Percentiles rank a stretch among this genome's conserved stretches.
phyloP scores from a whole-genome alignment of 2,888 invertebrate species.

The Tenthredo livida region DNA sequence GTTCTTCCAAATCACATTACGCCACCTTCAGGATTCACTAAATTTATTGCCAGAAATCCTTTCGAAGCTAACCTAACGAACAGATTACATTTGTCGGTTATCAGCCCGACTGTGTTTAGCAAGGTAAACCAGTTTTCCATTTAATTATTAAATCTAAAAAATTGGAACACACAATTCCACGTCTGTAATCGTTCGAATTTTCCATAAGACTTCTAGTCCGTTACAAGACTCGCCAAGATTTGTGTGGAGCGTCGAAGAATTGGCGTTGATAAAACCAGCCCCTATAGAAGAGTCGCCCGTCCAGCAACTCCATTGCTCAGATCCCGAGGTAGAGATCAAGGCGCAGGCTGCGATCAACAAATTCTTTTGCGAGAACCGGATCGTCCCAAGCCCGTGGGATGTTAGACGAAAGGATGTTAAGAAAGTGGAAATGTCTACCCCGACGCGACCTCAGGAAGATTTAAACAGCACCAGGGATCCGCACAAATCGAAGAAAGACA shows the following conservation, averaged over 20 bases:
- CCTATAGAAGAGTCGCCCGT: conserved; percentile 84
- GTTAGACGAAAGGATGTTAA: conserved; percentile 59
- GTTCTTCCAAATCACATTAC: conserved; percentile 78
- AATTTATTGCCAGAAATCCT: conserved; percentile 82
- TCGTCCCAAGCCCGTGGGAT: conserved; percentile 82
- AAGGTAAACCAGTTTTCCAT: conserved; percentile 11
- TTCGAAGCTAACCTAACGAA: conserved; percentile 85
- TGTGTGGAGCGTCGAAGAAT: conserved; percentile 86
- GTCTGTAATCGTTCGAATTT: conserved; percentile 19
- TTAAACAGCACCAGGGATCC: conserved; percentile 60
- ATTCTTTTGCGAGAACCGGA: conserved; percentile 81
- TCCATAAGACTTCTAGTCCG: conserved; percentile 74
- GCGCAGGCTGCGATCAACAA: conserved; percentile 85
- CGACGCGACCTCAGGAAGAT: conserved; percentile 60
- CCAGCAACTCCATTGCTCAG: conserved; percentile 83
- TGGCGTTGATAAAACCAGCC: conserved; percentile 84
- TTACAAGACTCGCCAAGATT: conserved; percentile 79
- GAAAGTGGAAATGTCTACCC: conserved; percentile 62
- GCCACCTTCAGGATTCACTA: conserved; percentile 81
- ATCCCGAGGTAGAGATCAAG: conserved; percentile 83
- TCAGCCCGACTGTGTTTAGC: conserved; percentile 80
- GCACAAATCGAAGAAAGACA: conserved; percentile 66
- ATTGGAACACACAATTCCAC: conserved; percentile 42
- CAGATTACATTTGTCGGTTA: conserved; percentile 84
- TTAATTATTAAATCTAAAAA: neutral